Conservation (phyloP, 2,888 invertebrate genomes). For the Schizotus pectinicornis region DNA sequence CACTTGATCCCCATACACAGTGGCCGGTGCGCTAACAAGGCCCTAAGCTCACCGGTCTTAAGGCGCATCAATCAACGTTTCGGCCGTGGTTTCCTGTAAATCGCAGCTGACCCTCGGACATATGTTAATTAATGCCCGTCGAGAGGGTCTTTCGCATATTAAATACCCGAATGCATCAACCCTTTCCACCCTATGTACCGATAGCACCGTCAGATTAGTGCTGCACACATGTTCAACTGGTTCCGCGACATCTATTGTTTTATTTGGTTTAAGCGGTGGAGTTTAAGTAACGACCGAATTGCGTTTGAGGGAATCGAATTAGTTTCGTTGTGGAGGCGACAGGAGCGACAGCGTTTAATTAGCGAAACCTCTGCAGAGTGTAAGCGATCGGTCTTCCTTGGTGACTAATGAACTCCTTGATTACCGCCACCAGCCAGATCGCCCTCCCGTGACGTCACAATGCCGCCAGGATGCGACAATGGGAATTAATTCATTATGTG, state of each 20-base stretch:
- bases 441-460: constrained; percentile 36
- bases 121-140: constrained; percentile 42
- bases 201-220: constrained; percentile 21
- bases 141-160: constrained; percentile 41
- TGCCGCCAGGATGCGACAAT: constrained; percentile 49
- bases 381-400: constrained; percentile 57
- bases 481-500: constrained; percentile 56
- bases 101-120: constrained; percentile 42
- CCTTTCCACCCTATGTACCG: constrained; percentile 32
- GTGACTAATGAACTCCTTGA: constrained; percentile 61
- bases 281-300: not conserved
- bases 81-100: constrained; percentile 39
- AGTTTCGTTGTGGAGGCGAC: constrained; percentile 16
- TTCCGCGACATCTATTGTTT: constrained; percentile 13
- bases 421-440: constrained; percentile 47
- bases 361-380: constrained; percentile 53
- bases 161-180: constrained; percentile 38
- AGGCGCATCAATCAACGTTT: constrained; percentile 43
- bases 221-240: constrained; percentile 15
- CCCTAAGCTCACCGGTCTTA: constrained; percentile 42
- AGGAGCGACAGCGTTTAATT: constrained; percentile 56
- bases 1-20: constrained; percentile 48
- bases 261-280: not conserved
- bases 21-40: constrained; percentile 40
- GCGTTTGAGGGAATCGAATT: constrained; percentile 8